Base-by-base conservation (phyloP, 2,888 invertebrate species). In the Sisyra nigra region DNA sequence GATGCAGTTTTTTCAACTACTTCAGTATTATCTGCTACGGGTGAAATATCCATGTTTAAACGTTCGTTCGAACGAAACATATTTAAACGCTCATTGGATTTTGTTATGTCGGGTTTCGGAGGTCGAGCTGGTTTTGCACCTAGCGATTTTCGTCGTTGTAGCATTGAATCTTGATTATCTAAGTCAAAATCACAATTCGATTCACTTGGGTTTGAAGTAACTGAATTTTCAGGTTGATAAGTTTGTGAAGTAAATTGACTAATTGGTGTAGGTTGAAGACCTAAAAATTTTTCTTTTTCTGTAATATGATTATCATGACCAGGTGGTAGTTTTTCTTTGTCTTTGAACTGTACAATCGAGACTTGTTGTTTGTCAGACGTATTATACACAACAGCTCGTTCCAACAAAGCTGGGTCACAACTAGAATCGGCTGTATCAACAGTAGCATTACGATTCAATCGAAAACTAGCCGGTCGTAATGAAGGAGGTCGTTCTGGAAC, bases 401-500 rank as follows among this genome's bases (percentile, higher is more conserved):
- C 80, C 49, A 80, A 61, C 35, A 70, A 68, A 11, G 69, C 65
- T 18, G 68, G 67, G 44, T 53, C 49, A 40, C 56, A 49, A n/a
- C 49, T 50, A 8, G 47, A 37, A 34, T 40, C 47, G 45, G 48
- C 48, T 46, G 48, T 49, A 8, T 24, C 30, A n/a, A 19, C 38
- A n/a, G 36, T 29, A 14, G n/a, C 30, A 7, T 13, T 17, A 2
- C 45, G 42, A 18, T 40, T 17, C 10, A 46, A 31, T 10, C 46
- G 33, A 40, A 48, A 48, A 45, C 48, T 48, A 17, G 41, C 29
- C 3, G 48, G 48, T 14, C 73, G 68, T 45, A 82, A 64, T 37
- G 76, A 74, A 33, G 79, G 75, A 11, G 86, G 86, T 44, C 87
- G 70, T 59, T 85, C 84, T 40, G 87, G 87, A 50, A 87, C 74